phyloP scores from a whole-genome alignment of 2,797 vertebrate species.

The Danio aesculapii region DNA sequence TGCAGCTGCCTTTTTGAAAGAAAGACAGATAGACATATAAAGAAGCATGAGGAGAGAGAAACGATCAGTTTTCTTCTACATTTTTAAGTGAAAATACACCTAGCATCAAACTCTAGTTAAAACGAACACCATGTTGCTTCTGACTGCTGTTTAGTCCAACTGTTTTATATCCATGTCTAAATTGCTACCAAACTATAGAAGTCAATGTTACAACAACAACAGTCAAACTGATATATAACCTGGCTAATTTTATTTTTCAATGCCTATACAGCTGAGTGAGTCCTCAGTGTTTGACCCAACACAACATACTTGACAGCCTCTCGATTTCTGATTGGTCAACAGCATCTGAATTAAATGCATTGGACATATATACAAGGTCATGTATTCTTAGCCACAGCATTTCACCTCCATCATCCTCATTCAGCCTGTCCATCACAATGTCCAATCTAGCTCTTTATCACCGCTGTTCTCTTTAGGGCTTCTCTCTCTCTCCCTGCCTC shows the following conservation, averaged over 20 bases:
- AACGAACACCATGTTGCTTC: slow-evolving; percentile 14
- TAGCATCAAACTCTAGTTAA: slow-evolving; percentile 6
- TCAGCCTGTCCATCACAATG: slow-evolving; percentile 25
- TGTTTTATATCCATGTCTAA: slow-evolving; percentile 44
- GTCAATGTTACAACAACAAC: slow-evolving; percentile 39
- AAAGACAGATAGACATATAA: neutral
- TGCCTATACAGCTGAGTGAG: slow-evolving; percentile 21
- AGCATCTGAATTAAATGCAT: slow-evolving; percentile 3
- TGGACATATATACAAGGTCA: slow-evolving; percentile 24
- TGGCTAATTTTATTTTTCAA: neutral
- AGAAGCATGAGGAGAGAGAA: neutral
- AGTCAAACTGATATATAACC: slow-evolving; percentile 32
- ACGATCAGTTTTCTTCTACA: neutral
- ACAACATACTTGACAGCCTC: neutral
- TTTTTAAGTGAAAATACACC: neutral
- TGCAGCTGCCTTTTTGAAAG: neutral
- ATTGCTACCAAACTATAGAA: slow-evolving; percentile 45
- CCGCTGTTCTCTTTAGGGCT: neutral
- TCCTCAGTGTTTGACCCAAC: slow-evolving; percentile 44
- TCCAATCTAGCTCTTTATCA: slow-evolving; percentile 12
- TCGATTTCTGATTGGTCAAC: slow-evolving; percentile 9
- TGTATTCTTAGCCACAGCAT: slow-evolving; percentile 12
- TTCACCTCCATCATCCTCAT: slow-evolving; percentile 10
- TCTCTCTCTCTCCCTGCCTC: slow-evolving; percentile 38
- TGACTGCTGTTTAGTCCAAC: slow-evolving; percentile 17